Evolutionary conservation across 2,113 vertebrate species (phyloP), one percentile per base, ranked within the genome.

Genomic region (Gallinago paraguaiae): DNA sequence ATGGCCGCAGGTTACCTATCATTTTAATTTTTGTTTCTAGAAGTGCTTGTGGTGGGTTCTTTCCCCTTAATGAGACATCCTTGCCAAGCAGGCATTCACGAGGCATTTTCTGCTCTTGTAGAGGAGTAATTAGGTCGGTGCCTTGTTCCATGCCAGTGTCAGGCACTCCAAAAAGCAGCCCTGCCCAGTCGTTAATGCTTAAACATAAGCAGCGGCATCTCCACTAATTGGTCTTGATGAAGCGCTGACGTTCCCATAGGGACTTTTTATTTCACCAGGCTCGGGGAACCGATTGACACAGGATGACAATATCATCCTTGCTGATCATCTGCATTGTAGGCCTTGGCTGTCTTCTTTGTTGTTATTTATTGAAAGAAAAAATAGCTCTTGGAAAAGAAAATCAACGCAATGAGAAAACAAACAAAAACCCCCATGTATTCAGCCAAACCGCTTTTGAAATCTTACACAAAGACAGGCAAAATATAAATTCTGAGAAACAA

Each of bases 41-140:
- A 96, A 98, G 96, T 96, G 92, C 94, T 97, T 97, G 92, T 97
- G 93, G 96, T 97, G 96, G 69, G 20, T 7, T 95, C 88, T 95
- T 97, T 94, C 94, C 95, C 81, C 96, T 98, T 98, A 98, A 98
- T 98, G 98, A 98, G 98, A 98, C 87, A 95, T 97, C 96, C 96
- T 98, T 98, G 98, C 98, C 98, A 98, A 98, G 95, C 96, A 97
- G 87, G 93, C 97, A 98, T 98, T 98, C 98, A 98, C 68, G 33
- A 97, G 96, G 96, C 97, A 98, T 98, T 98, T 97, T 98, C 97
- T 97, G 97, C 97, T 98, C 97, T 98, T 98, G 97, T 91, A 97
- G 96, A 97, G 96, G 94, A 98, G 97, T 98, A 98, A 98, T 98
- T 98, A 98, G 98, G 98, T 98, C 97, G 96, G 97, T 98, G 97